A percentile compares a stretch with the other conserved stretches of the same genome.
These are phyloP conservation scores for Blastomussa wellsi DNA, from an alignment of 92 coral and sea anemone genomes.

Conservation along the genomic window DNA sequence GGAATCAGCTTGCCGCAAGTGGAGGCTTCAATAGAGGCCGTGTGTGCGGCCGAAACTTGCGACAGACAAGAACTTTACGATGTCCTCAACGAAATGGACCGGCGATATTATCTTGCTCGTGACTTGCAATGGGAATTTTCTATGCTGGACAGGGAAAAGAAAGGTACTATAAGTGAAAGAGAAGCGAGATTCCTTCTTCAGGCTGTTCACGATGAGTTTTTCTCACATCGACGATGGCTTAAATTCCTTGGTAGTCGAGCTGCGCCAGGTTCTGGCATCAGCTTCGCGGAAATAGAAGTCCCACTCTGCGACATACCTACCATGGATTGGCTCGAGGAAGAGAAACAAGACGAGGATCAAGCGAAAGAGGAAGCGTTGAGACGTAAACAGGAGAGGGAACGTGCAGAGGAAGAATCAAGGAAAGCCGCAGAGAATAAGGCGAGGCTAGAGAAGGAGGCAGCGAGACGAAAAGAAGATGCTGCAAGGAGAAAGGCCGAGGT, in stretches of 20 bases:
- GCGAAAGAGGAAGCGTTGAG: slow-evolving; percentile 69
- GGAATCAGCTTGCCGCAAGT: slow-evolving; percentile 90
- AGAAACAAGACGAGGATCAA: slow-evolving; percentile 83
- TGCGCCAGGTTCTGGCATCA: slow-evolving; percentile 91
- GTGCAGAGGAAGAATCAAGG: slow-evolving; percentile 67
- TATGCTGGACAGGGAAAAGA: slow-evolving; percentile 90
- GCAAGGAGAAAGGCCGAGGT: slow-evolving; percentile 64
- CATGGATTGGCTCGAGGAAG: slow-evolving; percentile 94
- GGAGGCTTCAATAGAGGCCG: slow-evolving; percentile 79
- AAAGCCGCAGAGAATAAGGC: slow-evolving; percentile 64
- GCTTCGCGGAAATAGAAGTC: slow-evolving; percentile 98
- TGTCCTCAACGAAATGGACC: slow-evolving; percentile 97
- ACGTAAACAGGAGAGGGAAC: slow-evolving; percentile 69
- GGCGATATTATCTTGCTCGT: slow-evolving; percentile 86
- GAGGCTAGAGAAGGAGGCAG: slow-evolving; percentile 63
- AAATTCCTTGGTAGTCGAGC: slow-evolving; percentile 95
- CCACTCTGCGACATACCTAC: slow-evolving; percentile 95
- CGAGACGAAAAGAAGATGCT: slow-evolving; percentile 62
- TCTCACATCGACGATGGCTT: slow-evolving; percentile 85
- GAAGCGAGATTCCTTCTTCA: slow-evolving; percentile 93
- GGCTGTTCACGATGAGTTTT: slow-evolving; percentile 96
- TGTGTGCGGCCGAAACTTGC: slow-evolving; percentile 93
- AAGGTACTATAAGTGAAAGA: slow-evolving; percentile 88
- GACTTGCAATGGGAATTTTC: slow-evolving; percentile 98
- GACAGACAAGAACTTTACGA: slow-evolving; percentile 88